Conservation (phyloP, 2,888 invertebrate genomes). For the Chloroclysta siterata region DNA sequence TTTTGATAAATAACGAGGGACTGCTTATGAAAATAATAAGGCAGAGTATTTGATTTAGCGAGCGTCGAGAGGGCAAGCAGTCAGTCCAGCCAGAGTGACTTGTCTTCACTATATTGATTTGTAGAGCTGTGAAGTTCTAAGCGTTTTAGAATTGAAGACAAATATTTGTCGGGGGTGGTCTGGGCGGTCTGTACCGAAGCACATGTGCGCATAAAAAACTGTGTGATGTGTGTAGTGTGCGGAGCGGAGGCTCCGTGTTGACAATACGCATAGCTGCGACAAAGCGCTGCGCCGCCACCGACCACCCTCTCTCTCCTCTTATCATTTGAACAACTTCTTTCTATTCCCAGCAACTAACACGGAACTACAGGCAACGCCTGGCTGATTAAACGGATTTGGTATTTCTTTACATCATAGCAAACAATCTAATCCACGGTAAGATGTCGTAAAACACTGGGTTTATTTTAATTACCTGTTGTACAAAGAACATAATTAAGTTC, state of each 20-base stretch:
- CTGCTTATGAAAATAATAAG: constrained; percentile 38
- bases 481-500: constrained; percentile 2
- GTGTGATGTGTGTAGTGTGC: constrained; percentile 69
- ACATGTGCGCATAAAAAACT: constrained; percentile 77
- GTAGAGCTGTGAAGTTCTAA: constrained; percentile 69
- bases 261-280: constrained; percentile 80
- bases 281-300: constrained; percentile 59
- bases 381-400: constrained; percentile 38
- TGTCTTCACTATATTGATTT: constrained; percentile 65
- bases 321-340: constrained; percentile 55
- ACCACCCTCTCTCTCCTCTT: constrained; percentile 65
- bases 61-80: constrained; percentile 31
- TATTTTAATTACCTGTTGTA: constrained; percentile 13
- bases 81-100: constrained; percentile 55
- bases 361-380: constrained; percentile 27
- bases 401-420: constrained; percentile 38
- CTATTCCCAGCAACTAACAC: constrained; percentile 42
- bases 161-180: constrained; percentile 78
- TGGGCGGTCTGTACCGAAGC: constrained; percentile 71
- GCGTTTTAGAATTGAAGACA: constrained; percentile 79
- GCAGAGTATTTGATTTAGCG: constrained; percentile 31
- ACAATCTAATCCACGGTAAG: constrained; percentile 32
- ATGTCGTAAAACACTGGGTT: constrained; percentile 17
- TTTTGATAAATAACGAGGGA: constrained; percentile 34
- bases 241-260: constrained; percentile 70